Conservation (phyloP, 1,140 invertebrate genomes). For the Aphidius ervi region DNA sequence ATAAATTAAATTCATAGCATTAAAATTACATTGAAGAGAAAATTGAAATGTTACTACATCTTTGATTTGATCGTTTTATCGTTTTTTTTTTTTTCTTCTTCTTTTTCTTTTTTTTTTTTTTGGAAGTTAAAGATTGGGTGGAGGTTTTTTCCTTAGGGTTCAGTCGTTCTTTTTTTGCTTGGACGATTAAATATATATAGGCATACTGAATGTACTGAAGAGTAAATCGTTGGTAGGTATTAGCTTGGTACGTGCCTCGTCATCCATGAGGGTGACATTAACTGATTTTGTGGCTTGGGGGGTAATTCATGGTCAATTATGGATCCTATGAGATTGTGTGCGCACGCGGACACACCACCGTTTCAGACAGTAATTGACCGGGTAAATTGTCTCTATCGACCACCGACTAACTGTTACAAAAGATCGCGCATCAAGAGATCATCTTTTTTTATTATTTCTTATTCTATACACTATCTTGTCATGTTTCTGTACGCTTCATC, state of each 20-base stretch:
- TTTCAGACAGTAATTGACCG: slow-evolving; percentile 33
- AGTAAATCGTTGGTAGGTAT: slow-evolving; percentile 25
- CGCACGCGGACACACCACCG: slow-evolving; percentile 16
- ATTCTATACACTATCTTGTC: background rate
- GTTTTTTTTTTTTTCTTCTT: too few relatives aligned
- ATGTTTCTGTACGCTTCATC: slow-evolving; percentile 1
- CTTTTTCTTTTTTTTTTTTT: too few relatives aligned
- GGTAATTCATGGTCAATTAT: slow-evolving; percentile 38
- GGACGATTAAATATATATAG: slow-evolving; percentile 18
- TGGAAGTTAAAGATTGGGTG: too few relatives aligned
- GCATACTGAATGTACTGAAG: background rate
- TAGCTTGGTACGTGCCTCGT: slow-evolving; percentile 28
- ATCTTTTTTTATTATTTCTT: background rate
- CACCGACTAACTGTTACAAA: slow-evolving; percentile 39
- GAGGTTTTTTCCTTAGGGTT: background rate
- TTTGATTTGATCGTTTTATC: too few relatives aligned
- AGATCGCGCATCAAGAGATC: slow-evolving; percentile 27
- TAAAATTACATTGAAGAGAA: background rate
- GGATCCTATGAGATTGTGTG: slow-evolving; percentile 26
- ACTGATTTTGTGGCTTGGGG: slow-evolving; percentile 37
- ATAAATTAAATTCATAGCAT: background rate
- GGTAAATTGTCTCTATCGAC: slow-evolving; percentile 31
- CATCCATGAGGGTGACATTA: slow-evolving; percentile 36
- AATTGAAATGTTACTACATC: background rate
- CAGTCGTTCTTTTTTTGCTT: background rate